Evolutionary conservation across 1,140 invertebrate species (phyloP).

Genomic region (Drosophila setifemur): DNA sequence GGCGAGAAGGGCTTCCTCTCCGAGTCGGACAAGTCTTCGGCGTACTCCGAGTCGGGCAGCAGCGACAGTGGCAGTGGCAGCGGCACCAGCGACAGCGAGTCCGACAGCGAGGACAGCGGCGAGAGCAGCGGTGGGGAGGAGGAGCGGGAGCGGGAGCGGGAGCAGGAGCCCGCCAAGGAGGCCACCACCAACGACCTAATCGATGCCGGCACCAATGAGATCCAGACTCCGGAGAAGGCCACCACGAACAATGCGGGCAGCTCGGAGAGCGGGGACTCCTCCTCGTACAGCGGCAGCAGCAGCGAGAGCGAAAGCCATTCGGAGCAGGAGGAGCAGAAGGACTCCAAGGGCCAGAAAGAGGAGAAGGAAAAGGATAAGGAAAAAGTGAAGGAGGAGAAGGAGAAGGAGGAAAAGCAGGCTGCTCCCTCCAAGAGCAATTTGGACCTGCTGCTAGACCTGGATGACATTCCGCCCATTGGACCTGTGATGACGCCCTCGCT

Average conservation of each 20-base stretch:
- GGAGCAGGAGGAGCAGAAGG: background rate
- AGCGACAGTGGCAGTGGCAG: conserved; percentile 36
- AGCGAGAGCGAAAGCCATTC: conserved; percentile 29
- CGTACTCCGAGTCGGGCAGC: conserved; percentile 59
- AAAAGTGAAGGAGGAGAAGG: conserved; percentile 15
- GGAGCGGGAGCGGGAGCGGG: conserved; percentile 19
- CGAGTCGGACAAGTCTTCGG: conserved; percentile 71
- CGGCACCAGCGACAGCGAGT: conserved; percentile 58
- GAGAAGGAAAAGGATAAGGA: conserved; percentile 14
- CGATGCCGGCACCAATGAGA: conserved; percentile 13
- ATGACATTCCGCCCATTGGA: conserved; percentile 84
- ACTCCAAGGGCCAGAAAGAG: conserved; percentile 16
- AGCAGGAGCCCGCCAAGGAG: conserved; percentile 1
- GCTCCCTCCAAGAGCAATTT: conserved; percentile 85
- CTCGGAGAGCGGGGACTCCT: conserved; percentile 72
- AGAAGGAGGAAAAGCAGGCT: conserved; percentile 24
- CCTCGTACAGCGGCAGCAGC: conserved; percentile 66
- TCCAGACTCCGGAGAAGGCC: background rate
- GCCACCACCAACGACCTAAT: conserved; percentile 15
- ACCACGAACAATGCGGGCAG: conserved; percentile 55
- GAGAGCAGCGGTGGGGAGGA: conserved; percentile 44
- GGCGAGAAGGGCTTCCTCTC: conserved; percentile 74
- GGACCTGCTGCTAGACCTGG: conserved; percentile 92
- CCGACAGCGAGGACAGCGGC: conserved; percentile 56
- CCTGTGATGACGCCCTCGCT: conserved; percentile 92